phyloP scores from a whole-genome alignment of 2,797 vertebrate species.

The Brachyalestes nurse region DNA sequence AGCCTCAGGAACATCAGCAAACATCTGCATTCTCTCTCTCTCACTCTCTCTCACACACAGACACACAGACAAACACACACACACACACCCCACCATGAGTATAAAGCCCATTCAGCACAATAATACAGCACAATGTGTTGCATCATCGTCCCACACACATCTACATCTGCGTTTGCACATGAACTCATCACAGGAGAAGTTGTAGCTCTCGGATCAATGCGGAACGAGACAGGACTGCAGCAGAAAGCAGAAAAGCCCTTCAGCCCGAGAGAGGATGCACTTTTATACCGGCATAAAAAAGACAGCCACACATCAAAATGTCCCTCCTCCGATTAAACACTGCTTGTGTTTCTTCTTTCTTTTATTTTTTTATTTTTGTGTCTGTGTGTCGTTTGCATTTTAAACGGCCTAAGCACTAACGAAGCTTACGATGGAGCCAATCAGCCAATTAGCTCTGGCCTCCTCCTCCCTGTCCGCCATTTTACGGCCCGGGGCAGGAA shows the following conservation, averaged over 20 bases:
- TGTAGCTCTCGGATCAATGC: slow-evolving; percentile 14
- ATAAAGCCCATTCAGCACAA: background rate
- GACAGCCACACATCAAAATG: slow-evolving; percentile 11
- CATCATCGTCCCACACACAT: background rate
- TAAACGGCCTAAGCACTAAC: slow-evolving; percentile 74
- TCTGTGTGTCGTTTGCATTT: slow-evolving; percentile 1
- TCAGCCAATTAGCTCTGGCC: slow-evolving; percentile 71
- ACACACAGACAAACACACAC: no score
- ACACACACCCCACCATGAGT: no score
- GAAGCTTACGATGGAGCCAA: slow-evolving; percentile 77
- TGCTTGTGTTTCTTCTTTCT: background rate
- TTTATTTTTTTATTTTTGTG: background rate
- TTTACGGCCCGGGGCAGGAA: slow-evolving; percentile 85
- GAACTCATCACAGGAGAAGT: background rate
- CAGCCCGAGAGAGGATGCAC: background rate
- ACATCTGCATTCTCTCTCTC: no score
- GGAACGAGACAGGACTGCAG: background rate
- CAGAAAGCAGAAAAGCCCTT: background rate
- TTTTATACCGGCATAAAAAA: slow-evolving; percentile 18
- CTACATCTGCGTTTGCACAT: slow-evolving; percentile 8
- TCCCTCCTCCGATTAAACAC: background rate
- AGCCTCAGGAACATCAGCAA: no score
- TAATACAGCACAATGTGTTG: no score
- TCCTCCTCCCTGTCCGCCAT: slow-evolving; percentile 65
- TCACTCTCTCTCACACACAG: no score